Evolutionary conservation across 2,113 vertebrate genomes (phyloP).

Genomic region (Oncorhynchus tshawytscha): DNA sequence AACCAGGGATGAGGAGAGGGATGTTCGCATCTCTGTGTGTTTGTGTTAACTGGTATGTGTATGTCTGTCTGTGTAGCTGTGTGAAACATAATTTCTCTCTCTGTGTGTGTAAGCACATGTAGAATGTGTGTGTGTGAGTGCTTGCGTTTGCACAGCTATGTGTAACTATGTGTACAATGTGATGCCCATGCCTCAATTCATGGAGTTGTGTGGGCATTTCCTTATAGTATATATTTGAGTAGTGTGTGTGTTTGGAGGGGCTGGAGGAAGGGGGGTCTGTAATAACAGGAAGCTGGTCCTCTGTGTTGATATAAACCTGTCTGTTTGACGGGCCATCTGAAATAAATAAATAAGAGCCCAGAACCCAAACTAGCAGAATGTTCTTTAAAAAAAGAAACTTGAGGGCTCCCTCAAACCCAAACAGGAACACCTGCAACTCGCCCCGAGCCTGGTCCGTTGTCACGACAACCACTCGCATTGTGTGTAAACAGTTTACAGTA

Average conservation of each 20-base stretch:
- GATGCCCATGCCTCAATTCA: not conserved
- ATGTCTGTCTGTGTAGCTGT: not conserved
- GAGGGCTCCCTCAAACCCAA: slow-evolving; percentile 57
- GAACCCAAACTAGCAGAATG: slow-evolving; percentile 46
- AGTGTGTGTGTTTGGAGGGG: slow-evolving; percentile 4
- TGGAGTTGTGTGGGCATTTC: not conserved
- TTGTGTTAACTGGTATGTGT: not conserved
- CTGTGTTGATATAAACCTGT: slow-evolving; percentile 70
- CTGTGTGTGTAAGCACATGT: not conserved
- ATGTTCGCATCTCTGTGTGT: not conserved
- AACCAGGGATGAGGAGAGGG: slow-evolving; percentile 5
- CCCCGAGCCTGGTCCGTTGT: slow-evolving; percentile 14
- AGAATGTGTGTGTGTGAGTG: slow-evolving; percentile 15
- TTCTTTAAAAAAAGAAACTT: not conserved
- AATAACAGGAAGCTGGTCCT: slow-evolving; percentile 73
- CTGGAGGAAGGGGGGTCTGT: not conserved
- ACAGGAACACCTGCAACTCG: slow-evolving; percentile 73
- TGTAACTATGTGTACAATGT: not conserved
- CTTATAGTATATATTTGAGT: not conserved
- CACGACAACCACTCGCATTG: slow-evolving; percentile 48
- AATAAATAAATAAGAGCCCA: slow-evolving; percentile 71
- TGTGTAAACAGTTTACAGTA: slow-evolving; percentile 71
- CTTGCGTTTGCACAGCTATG: not conserved
- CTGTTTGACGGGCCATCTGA: slow-evolving; percentile 50
- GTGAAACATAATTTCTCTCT: not conserved